Evolutionary conservation across 2,113 vertebrate species (phyloP).

Genomic region (Pardalotus punctatus): DNA sequence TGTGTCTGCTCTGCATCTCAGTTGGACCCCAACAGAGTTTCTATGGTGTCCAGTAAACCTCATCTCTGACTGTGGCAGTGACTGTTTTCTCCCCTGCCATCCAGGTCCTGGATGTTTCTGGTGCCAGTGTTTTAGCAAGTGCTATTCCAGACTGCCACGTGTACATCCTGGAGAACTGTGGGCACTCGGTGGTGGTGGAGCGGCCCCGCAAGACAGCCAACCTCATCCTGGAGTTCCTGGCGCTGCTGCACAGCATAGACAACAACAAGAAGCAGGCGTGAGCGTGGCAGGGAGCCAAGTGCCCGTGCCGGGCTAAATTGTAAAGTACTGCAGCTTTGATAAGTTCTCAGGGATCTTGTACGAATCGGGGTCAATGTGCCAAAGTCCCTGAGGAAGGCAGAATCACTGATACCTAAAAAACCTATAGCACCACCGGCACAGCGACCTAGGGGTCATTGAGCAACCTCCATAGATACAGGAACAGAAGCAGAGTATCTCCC

Average conservation of each 20-base stretch:
- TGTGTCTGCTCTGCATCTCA: rapidly evolving
- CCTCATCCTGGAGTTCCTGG: slow-evolving; percentile 85
- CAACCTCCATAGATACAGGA: slow-evolving; percentile 28
- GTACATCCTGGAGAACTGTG: slow-evolving; percentile 89
- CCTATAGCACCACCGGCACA: slow-evolving; percentile 36
- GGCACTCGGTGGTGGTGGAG: slow-evolving; percentile 89
- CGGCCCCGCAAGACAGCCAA: slow-evolving; percentile 86
- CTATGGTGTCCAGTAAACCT: not conserved
- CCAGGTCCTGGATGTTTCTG: slow-evolving; percentile 91
- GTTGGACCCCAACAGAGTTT: not conserved
- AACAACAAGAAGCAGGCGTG: slow-evolving; percentile 82
- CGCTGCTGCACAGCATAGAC: slow-evolving; percentile 73
- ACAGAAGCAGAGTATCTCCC: slow-evolving; percentile 23
- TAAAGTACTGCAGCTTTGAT: slow-evolving; percentile 38
- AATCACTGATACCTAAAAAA: slow-evolving; percentile 24
- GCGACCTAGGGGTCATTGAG: slow-evolving; percentile 34
- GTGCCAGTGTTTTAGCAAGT: slow-evolving; percentile 76
- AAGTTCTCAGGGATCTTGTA: slow-evolving; percentile 78
- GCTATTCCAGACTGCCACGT: slow-evolving; percentile 79
- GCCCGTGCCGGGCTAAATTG: not conserved
- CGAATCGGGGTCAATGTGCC: slow-evolving; percentile 28
- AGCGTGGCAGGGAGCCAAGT: not conserved
- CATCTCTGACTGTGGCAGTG: not conserved
- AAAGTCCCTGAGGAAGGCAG: slow-evolving; percentile 72
- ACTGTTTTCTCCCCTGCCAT: not conserved